Base-by-base conservation (phyloP, 2,888 invertebrate genomes). In the Odontocerum albicorne region DNA sequence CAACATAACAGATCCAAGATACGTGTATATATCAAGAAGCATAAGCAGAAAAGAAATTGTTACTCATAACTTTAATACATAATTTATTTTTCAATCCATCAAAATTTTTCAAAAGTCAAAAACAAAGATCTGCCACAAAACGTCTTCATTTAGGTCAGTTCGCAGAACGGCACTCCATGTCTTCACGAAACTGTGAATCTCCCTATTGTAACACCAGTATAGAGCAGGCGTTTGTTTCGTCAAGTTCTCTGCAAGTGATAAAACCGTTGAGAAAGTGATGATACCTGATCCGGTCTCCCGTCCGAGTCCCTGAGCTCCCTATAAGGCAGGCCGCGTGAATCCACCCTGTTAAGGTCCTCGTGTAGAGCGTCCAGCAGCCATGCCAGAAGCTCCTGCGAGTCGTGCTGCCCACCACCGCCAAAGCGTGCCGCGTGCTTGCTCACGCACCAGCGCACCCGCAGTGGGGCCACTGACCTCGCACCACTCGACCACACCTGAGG, bases 311-410 rank as follows among this genome's bases (percentile, higher is more conserved):
- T 85, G 31, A 89, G 69, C 67, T 87, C 86, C 2, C 84, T 75
- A 66, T 90, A 90, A 1, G 88, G 86, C 64, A 86, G 86, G 45
- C 73, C 72, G 21, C 57, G 57, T 4, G 63, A 62, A 36, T 82
- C 77, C 0, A 91, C 91, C 8, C 93, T 77, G 75, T 94, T 94
- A 61, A 95, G 80, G 72, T 95, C 94, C 77, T 95, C 94, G 73
- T 96, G 95, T 63, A 96, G 79, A 44, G 92, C 88, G 75, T 96
- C 95, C 64, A 96, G 77, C 62, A 96, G 76, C 85, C 95, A 95
- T 46, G 93, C 92, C 22, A 96, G 82, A 63, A 96, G 79, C 75
- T 96, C 95, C 80, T 92, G 95, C 47, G 93, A 92, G 79, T 96
- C 95, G 73, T 96, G 95, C 73, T 96, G 96, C 8, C 92, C 92